Evolutionary conservation across 2,888 invertebrate species (phyloP), one percentile per base, ranked within the genome.

Genomic region (Priocnemis perturbator): DNA sequence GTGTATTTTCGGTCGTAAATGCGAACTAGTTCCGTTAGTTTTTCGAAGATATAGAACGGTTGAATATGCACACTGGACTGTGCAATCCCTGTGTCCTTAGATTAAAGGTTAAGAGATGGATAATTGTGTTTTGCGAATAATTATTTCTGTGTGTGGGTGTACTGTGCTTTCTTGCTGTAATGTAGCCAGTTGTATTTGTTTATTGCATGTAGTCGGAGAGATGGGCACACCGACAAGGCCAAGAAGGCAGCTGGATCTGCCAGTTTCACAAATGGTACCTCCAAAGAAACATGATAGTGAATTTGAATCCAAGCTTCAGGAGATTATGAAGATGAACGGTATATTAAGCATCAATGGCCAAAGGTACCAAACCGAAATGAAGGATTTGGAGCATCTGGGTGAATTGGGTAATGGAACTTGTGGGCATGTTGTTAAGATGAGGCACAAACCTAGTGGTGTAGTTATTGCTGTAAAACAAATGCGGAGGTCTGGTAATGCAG

Each of bases 391-490:
- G 81, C 95, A 95, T 80, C 90, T 97, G 65, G 96, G 96, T 1
- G 97, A 97, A 89, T 91, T 97, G 66, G 97, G 97, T 64, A 96
- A 95, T 87, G 98, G 98, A 15, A 98, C 98, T 15, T 99, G 98
- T 88, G 99, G 99, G 9, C 98, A 98, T 89, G 99, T 99, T 9
- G 96, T 98, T 45, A 98, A 98, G 90, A 98, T 98, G 98, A 90
- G 93, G 79, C 98, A 98, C 89, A 94, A 92, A 88, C 94, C 95
- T 0, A 97, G 97, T 71, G 92, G 92, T 48, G 93, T 94, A 82
- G 93, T 97, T 66, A 97, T 98, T 85, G 98, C 98, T 78, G 98
- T 98, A 2, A 98, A 98, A 93, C 97, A 97, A 94, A 99, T 99
- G 99, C 93, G 98, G 73, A 93, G 98, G 57, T 98, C 98, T 0